Evolutionary conservation across 2,888 invertebrate genomes (phyloP).

Genomic region (Andrena marginata): DNA sequence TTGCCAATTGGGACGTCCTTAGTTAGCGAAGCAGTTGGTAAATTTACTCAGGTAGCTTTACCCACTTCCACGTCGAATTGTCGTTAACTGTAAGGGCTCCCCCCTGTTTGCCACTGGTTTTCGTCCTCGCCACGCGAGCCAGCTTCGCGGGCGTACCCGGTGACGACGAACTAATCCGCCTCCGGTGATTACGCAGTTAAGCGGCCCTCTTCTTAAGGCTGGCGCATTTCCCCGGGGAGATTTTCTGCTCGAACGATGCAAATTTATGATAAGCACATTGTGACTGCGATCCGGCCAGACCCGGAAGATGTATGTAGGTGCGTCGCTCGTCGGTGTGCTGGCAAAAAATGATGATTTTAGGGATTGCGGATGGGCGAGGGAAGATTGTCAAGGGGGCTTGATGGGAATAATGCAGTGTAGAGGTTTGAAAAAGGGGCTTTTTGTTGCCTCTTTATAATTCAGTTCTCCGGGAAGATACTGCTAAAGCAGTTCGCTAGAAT

Average conservation of each 20-base stretch:
- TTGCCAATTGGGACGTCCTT: slow-evolving; percentile 58
- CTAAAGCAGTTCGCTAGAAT: no score
- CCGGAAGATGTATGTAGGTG: neutral
- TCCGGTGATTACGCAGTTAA: slow-evolving; percentile 42
- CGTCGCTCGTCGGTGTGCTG: neutral
- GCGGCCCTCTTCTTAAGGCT: slow-evolving; percentile 7
- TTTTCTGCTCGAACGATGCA: slow-evolving; percentile 45
- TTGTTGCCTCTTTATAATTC: no score
- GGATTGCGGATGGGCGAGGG: neutral
- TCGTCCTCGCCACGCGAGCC: neutral
- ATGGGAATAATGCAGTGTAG: no score
- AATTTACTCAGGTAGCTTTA: slow-evolving; percentile 58
- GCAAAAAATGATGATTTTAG: neutral
- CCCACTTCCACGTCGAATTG: slow-evolving; percentile 35
- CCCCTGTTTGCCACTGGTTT: slow-evolving; percentile 4
- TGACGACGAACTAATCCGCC: slow-evolving; percentile 49
- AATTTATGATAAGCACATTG: slow-evolving; percentile 48
- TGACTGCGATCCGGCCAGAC: neutral
- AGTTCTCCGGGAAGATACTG: no score
- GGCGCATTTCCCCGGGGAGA: slow-evolving; percentile 22
- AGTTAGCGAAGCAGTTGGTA: slow-evolving; percentile 66
- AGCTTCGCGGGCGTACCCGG: slow-evolving; percentile 12
- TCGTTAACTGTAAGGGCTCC: slow-evolving; percentile 43
- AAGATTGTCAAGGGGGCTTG: neutral
- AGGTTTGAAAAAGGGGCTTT: no score